Evolutionary conservation across 1,140 invertebrate species (phyloP).

Genomic region (Diorhabda carinulata): DNA sequence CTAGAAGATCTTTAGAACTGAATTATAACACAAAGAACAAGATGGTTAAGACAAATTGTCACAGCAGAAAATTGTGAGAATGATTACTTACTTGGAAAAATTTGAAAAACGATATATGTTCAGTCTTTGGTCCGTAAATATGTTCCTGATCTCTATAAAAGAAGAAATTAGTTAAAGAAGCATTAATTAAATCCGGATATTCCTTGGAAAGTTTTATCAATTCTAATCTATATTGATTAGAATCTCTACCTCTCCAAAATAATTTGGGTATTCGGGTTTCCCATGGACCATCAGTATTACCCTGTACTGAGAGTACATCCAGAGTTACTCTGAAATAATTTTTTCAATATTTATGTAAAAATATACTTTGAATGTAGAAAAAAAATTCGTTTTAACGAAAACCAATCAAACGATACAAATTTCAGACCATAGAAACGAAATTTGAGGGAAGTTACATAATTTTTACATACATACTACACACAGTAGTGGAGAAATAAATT

Average conservation of each 20-base stretch:
- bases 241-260: constrained; percentile 92
- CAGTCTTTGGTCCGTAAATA: constrained; percentile 79
- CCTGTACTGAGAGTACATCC: constrained; percentile 87
- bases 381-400: no score
- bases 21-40: no score
- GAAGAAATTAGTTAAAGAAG: constrained; percentile 93
- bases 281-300: constrained; percentile 71
- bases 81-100: constrained; percentile 83
- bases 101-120: constrained; percentile 86
- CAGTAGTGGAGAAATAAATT: no score
- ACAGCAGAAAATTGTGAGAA: not conserved
- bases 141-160: constrained; percentile 85
- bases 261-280: constrained; percentile 67
- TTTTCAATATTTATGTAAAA: not conserved
- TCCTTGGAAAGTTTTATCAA: constrained; percentile 75
- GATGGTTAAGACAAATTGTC: no score
- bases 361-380: constrained; percentile 24
- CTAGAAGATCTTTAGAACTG: no score
- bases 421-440: not conserved
- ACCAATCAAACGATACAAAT: not conserved
- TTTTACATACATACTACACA: no score
- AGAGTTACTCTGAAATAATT: constrained; percentile 68
- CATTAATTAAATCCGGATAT: constrained; percentile 82
- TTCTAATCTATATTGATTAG: constrained; percentile 74
- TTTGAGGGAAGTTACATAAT: no score